A percentile compares a stretch with the other conserved stretches of the same genome.
These are phyloP conservation scores for Cygnus atratus DNA, from an alignment of 2,113 vertebrate species.

Conservation along the genomic window DNA sequence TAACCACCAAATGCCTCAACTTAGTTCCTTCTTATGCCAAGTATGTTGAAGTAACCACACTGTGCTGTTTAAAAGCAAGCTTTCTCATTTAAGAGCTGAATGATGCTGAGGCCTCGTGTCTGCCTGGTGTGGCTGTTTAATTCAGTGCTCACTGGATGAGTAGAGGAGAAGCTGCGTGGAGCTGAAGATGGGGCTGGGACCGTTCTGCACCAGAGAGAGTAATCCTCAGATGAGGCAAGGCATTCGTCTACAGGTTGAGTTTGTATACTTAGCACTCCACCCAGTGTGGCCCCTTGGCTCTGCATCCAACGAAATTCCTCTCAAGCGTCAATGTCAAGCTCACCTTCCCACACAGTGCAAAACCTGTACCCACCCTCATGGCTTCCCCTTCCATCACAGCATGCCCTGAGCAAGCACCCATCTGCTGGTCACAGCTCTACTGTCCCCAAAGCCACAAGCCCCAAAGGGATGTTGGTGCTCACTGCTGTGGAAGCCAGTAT, in stretches of 20 bases:
- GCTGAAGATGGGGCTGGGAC: background rate
- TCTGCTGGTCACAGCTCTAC: background rate
- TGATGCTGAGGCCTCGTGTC: background rate
- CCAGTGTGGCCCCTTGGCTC: slow-evolving; percentile 5
- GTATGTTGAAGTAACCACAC: slow-evolving; percentile 13
- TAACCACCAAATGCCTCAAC: slow-evolving; percentile 37
- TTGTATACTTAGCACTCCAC: slow-evolving; percentile 29
- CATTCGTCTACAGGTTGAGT: background rate
- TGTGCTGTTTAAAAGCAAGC: background rate
- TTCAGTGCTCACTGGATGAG: background rate
- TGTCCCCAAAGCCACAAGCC: background rate
- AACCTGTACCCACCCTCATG: background rate
- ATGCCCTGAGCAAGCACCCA: background rate
- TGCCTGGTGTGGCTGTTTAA: background rate
- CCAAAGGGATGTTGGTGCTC: background rate
- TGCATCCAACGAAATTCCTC: background rate
- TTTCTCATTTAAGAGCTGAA: background rate
- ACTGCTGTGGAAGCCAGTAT: background rate
- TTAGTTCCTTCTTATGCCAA: background rate
- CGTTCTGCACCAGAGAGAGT: background rate
- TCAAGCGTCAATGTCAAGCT: background rate
- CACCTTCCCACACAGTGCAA: background rate
- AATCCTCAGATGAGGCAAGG: background rate
- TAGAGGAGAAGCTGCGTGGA: background rate
- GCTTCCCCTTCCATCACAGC: background rate